Evolutionary conservation across 2,113 vertebrate species (phyloP).

Genomic region (Tragulus kanchil): DNA sequence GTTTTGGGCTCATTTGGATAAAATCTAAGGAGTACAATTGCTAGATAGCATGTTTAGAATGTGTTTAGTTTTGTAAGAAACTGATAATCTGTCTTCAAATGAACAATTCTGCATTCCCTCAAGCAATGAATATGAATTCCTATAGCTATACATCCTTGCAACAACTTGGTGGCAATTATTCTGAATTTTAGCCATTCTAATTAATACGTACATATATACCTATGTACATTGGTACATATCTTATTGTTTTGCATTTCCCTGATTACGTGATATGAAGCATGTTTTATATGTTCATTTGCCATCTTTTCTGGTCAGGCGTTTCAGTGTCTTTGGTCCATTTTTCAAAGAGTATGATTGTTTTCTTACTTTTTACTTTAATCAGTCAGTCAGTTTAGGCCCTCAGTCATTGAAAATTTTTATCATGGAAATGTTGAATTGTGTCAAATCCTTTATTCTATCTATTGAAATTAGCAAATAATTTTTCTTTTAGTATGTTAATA

Average conservation of each 20-base stretch:
- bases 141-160: not conserved
- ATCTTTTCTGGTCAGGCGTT: not conserved
- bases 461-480: not conserved
- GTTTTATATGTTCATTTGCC: not conserved
- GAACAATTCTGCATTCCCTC: not conserved
- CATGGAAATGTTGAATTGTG: not conserved
- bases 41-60: not conserved
- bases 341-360: not conserved
- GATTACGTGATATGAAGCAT: not conserved
- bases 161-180: not conserved
- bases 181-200: not conserved
- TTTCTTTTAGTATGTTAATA: not conserved
- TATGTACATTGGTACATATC: not conserved
- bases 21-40: not conserved
- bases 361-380: not conserved
- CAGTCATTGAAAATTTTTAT: not conserved
- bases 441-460: not conserved
- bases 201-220: not conserved
- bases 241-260: not conserved
- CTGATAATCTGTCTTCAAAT: not conserved
- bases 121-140: not conserved
- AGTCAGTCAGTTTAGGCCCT: too few relatives aligned
- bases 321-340: not conserved
- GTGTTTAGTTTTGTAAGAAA: not conserved
- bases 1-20: not conserved